Percentiles rank a stretch among this genome's conserved stretches.
These are phyloP conservation scores for Falco naumanni DNA, from an alignment of 2,797 vertebrate genomes.

Conservation along the genomic window DNA sequence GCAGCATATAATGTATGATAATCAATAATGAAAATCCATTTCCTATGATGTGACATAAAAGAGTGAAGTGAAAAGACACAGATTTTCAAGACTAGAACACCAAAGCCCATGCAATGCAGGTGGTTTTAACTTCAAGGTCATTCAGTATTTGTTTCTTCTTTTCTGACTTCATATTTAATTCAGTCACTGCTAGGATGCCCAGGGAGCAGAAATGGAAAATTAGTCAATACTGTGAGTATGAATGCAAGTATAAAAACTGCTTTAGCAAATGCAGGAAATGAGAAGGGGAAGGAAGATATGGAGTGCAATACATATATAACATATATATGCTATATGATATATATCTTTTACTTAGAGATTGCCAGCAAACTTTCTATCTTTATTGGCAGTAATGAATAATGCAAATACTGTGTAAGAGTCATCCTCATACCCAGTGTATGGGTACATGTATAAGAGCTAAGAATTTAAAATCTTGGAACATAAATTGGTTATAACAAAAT, in stretches of 20 bases:
- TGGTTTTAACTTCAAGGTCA: conserved; percentile 83
- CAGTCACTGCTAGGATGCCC: conserved; percentile 26
- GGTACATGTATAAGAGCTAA: not conserved
- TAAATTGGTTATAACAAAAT: not conserved
- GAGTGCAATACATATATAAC: not conserved
- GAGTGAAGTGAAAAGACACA: conserved; percentile 25
- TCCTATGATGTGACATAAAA: conserved; percentile 52
- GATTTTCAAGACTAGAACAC: conserved; percentile 71
- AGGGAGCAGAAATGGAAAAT: conserved; percentile 49
- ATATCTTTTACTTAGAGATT: not conserved
- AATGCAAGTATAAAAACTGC: conserved; percentile 38
- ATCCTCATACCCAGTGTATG: not conserved
- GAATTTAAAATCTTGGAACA: not conserved
- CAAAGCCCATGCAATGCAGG: conserved; percentile 78
- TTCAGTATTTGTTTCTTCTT: conserved; percentile 49
- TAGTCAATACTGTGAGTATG: conserved; percentile 49
- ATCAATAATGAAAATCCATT: conserved; percentile 69
- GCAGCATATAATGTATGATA: conserved; percentile 62
- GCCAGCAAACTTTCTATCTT: not conserved
- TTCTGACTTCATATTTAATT: conserved; percentile 70
- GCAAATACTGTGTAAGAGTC: not conserved
- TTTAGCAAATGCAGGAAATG: conserved; percentile 8
- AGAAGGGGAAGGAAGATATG: not conserved
- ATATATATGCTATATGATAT: not conserved
- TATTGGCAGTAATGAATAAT: not conserved